Evolutionary conservation across 2,113 vertebrate species (phyloP).

Genomic region (Cyprinodon tularosa): DNA sequence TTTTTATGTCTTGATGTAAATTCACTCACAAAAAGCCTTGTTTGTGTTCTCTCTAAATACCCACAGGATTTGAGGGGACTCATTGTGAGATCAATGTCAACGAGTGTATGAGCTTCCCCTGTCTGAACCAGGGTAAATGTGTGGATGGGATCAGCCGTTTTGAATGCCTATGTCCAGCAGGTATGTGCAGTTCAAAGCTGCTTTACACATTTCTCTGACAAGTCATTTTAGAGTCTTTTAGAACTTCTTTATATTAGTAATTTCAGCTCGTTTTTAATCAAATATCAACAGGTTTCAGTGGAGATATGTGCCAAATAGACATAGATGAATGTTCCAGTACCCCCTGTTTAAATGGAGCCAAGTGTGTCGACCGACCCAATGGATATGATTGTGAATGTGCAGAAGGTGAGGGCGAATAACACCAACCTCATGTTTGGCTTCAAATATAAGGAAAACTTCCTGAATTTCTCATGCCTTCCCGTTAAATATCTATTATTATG

Average conservation of each 20-base stretch:
- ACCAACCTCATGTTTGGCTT: neutral
- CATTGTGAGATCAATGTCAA: constrained; percentile 86
- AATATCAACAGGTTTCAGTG: constrained; percentile 86
- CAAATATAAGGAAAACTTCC: neutral
- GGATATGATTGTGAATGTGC: constrained; percentile 95
- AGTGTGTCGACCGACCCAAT: constrained; percentile 92
- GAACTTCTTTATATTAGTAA: neutral
- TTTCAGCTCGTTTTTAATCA: neutral
- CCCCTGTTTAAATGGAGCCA: constrained; percentile 92
- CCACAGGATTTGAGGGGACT: constrained; percentile 85
- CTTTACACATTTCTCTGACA: neutral
- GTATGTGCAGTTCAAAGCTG: constrained; percentile 67
- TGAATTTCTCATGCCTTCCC: neutral
- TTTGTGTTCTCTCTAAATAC: neutral
- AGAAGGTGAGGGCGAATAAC: constrained; percentile 80
- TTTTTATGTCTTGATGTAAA: neutral
- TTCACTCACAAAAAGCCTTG: neutral
- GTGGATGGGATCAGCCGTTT: constrained; percentile 86
- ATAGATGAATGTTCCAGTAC: constrained; percentile 96
- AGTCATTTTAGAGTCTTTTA: neutral
- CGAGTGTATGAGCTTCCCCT: constrained; percentile 88
- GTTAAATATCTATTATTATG: too few relatives aligned
- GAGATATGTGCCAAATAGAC: constrained; percentile 92
- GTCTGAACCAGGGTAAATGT: constrained; percentile 87
- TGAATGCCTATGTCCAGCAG: constrained; percentile 86